phyloP scores from a whole-genome alignment of 2,797 vertebrate species.

The Macroramphosus scolopax region DNA sequence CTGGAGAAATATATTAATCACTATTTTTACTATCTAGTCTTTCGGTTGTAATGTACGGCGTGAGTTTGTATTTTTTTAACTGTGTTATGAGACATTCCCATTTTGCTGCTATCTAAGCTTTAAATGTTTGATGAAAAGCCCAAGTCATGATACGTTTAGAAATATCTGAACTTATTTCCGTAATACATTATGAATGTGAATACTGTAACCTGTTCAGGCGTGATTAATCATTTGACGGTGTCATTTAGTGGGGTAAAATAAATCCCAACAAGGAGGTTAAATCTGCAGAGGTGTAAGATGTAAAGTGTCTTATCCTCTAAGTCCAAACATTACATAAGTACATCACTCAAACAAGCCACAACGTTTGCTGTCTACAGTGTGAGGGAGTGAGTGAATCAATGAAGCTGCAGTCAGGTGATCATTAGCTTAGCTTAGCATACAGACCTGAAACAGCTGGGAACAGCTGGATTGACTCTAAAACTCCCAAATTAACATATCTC shows the following conservation, averaged over 20 bases:
- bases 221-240: not conserved
- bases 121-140: conserved; percentile 17
- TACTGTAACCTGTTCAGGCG: conserved; percentile 10
- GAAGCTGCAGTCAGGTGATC: no score
- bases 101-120: conserved; percentile 70
- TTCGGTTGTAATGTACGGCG: conserved; percentile 24
- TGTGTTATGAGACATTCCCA: conserved; percentile 38
- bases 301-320: conserved; percentile 9
- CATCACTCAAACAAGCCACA: no score
- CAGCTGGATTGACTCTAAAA: no score
- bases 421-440: no score
- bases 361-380: no score
- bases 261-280: no score
- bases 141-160: conserved; percentile 9
- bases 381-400: no score
- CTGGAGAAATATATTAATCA: conserved; percentile 19
- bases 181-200: conserved; percentile 36
- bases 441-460: no score
- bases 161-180: conserved; percentile 24
- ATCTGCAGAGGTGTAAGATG: no score
- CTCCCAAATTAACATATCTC: no score
- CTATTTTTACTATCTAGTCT: conserved; percentile 61
- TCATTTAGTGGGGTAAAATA: not conserved
- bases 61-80: conserved; percentile 44
- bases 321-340: not conserved